Evolutionary conservation across 2,888 invertebrate species (phyloP), one percentile per base, ranked within the genome.

Genomic region (Papilio demoleus): DNA sequence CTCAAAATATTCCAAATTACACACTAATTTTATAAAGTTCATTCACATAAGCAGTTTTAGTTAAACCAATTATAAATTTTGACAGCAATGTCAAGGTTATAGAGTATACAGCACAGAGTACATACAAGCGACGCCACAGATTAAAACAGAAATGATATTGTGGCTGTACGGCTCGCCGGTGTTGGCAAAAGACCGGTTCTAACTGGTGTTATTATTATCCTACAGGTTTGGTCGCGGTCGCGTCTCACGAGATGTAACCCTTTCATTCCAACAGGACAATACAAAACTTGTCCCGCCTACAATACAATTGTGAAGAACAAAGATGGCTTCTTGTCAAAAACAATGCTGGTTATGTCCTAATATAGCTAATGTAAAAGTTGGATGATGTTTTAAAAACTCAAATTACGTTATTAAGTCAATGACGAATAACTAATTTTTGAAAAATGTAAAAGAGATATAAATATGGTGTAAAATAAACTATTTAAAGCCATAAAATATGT

Each of bases 231-330:
- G 14, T 5, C 27, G 50, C 50, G 50, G 50, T 14, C 50, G 22
- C 27, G 14, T 50, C 50, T 50, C 47, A 4, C 45, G 19, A 17
- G 45, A 24, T 14, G 50, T 5, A 14, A 50, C 24, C 24, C 50
- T 24, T 27, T 50, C 50, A 22, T 50, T 50, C 50, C 50, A 47
- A 47, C 47, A 50, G 50, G 50, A 50, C 3, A 3, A 22, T 50
- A 50, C 14, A 14, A 47, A 47, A 47, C 47, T 22, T 47, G 17
- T 42, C 12, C 17, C 17, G 17, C 8, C 1, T 42, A 42, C 40
- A 4, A 38, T 42, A 42, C 17, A 17, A 17, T 42, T 42, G 17
- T 19, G 19, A 42, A 42, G 42, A 17, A 42, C 42, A 42, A 42
- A 42, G 17, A 42, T 17, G 19, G 8, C 17, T 42, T 42, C 17